A percentile compares a stretch with the other conserved stretches of the same genome.
phyloP scores from a whole-genome alignment of 1,140 invertebrate genomes.

The Drosophila hydei region DNA sequence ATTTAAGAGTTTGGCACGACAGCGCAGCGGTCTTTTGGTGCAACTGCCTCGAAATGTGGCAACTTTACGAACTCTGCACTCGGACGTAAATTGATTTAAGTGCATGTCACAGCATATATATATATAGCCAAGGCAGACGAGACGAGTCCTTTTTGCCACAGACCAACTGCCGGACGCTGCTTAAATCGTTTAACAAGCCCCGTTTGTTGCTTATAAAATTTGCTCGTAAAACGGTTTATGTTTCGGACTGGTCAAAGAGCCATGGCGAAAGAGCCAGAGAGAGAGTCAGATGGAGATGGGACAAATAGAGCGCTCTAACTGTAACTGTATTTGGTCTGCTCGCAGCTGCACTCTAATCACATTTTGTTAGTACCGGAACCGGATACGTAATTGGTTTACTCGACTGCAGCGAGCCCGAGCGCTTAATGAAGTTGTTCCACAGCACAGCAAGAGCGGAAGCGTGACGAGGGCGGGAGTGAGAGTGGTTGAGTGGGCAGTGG shows the following conservation, averaged over 20 bases:
- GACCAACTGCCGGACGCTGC: slow-evolving; percentile 7
- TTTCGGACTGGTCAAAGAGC: slow-evolving; percentile 8
- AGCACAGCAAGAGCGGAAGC: not conserved
- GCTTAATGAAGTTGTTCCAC: slow-evolving; percentile 65
- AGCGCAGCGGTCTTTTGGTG: slow-evolving; percentile 22
- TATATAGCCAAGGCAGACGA: slow-evolving; percentile 21
- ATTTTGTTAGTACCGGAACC: slow-evolving; percentile 52
- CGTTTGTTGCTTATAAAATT: slow-evolving; percentile 53
- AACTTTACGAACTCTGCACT: slow-evolving; percentile 45
- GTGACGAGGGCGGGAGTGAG: not conserved
- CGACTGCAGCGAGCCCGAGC: slow-evolving; percentile 34
- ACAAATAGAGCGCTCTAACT: not conserved
- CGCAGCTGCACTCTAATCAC: slow-evolving; percentile 73
- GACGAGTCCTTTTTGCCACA: slow-evolving; percentile 2
- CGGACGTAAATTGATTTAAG: slow-evolving; percentile 76
- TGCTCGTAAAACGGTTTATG: slow-evolving; percentile 75
- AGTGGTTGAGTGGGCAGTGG: not conserved
- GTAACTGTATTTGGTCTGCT: slow-evolving; percentile 36
- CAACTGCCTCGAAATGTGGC: slow-evolving; percentile 25
- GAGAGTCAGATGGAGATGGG: not conserved
- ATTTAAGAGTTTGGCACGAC: slow-evolving; percentile 60
- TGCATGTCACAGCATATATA: slow-evolving; percentile 77
- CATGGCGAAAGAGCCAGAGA: not conserved
- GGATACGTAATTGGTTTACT: slow-evolving; percentile 73
- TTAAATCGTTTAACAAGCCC: slow-evolving; percentile 77